Evolutionary conservation across 2,797 vertebrate genomes (phyloP).

Genomic region (Ptychadena robeensis): DNA sequence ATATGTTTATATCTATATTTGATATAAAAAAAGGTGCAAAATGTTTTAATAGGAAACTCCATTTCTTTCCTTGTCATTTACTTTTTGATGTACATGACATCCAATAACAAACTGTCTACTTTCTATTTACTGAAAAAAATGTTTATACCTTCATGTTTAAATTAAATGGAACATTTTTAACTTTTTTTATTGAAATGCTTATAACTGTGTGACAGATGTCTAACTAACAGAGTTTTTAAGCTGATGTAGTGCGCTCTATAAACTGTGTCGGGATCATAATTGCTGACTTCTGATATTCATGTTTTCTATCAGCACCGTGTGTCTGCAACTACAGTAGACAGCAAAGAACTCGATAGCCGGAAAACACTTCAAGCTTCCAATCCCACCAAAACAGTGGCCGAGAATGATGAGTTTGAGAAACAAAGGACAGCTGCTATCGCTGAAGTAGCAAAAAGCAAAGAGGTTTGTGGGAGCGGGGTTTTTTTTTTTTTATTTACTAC

Average conservation of each 20-base stretch:
- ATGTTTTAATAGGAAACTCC: too few species aligned
- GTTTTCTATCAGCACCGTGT: constrained; percentile 81
- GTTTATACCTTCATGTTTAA: too few species aligned
- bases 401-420: constrained; percentile 97
- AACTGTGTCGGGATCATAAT: not conserved
- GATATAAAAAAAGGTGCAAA: too few species aligned
- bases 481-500: not conserved
- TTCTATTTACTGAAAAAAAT: too few species aligned
- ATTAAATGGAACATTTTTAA: too few species aligned
- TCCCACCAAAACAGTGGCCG: constrained; percentile 78
- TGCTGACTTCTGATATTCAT: not conserved
- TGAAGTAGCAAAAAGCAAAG: constrained; percentile 96
- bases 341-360: constrained; percentile 88
- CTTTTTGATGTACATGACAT: too few species aligned
- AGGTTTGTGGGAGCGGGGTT: constrained; percentile 74
- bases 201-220: not conserved
- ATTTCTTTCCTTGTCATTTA: too few species aligned
- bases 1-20: too few species aligned
- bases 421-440: constrained; percentile 95
- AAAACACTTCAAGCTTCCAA: constrained; percentile 88
- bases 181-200: not conserved
- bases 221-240: not conserved
- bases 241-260: not conserved
- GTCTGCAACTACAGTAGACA: constrained; percentile 85
- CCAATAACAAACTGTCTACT: too few species aligned